phyloP scores from a whole-genome alignment of 1,140 invertebrate species.

The Glomeris maerens region DNA sequence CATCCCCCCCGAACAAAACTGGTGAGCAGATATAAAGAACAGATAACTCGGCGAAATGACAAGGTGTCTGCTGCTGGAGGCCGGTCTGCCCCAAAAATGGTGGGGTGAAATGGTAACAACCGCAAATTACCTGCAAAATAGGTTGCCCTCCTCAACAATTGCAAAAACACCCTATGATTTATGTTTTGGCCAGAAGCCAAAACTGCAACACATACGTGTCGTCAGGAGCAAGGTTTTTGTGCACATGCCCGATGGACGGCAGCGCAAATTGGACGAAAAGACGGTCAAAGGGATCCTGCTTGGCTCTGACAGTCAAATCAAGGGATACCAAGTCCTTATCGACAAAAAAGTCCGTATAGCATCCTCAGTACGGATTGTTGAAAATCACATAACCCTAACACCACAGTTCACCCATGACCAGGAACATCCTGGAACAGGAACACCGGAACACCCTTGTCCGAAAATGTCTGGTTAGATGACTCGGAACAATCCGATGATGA shows the following conservation, averaged over 20 bases:
- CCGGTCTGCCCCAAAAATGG: conserved; percentile 16
- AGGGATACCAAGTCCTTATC: background rate
- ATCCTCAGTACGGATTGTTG: background rate
- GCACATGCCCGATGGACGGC: conserved; percentile 27
- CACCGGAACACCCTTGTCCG: background rate
- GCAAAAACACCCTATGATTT: conserved; percentile 30
- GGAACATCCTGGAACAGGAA: background rate
- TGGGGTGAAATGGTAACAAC: conserved; percentile 21
- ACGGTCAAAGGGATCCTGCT: background rate
- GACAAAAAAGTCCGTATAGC: background rate
- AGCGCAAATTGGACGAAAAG: conserved; percentile 12
- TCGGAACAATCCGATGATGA: background rate
- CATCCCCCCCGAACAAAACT: conserved; percentile 19
- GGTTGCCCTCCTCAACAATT: conserved; percentile 26
- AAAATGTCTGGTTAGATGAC: background rate
- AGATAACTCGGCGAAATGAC: conserved; percentile 14
- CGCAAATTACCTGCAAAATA: conserved; percentile 31
- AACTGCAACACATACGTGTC: conserved; percentile 33
- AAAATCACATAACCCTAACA: background rate
- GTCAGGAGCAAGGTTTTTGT: conserved; percentile 33
- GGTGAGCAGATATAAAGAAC: conserved; percentile 19
- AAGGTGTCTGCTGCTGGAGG: conserved; percentile 16
- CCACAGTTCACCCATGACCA: background rate
- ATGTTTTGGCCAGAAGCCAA: conserved; percentile 32
- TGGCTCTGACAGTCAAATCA: background rate